Evolutionary conservation across 2,113 vertebrate species (phyloP).

Genomic region (Mobula birostris): DNA sequence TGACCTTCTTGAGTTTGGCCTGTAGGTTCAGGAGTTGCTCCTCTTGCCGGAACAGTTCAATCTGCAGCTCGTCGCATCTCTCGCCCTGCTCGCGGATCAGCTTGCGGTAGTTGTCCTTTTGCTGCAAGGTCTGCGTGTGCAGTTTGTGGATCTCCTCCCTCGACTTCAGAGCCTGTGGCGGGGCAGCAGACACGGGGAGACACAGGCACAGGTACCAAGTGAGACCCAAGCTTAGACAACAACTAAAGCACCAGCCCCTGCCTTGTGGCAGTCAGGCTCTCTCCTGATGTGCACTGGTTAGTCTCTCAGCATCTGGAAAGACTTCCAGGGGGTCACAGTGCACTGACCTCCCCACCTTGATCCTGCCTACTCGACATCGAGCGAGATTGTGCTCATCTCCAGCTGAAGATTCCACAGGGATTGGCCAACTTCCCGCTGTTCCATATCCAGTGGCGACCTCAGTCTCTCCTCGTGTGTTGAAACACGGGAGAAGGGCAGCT

Average conservation of each 20-base stretch:
- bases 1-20: constrained; percentile 58
- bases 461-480: too few species aligned
- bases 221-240: background rate
- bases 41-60: constrained; percentile 72
- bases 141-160: constrained; percentile 68
- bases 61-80: constrained; percentile 69
- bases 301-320: background rate
- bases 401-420: too few species aligned
- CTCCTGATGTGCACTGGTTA: too few species aligned
- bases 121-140: constrained; percentile 62
- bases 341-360: background rate
- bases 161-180: constrained; percentile 61
- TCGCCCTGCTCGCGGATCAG: constrained; percentile 70
- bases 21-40: constrained; percentile 63
- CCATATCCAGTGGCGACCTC: too few species aligned
- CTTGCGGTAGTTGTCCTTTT: constrained; percentile 77
- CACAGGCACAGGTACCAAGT: background rate
- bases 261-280: background rate
- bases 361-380: background rate
- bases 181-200: background rate
- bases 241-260: background rate
- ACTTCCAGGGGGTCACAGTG: background rate
- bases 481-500: too few species aligned
- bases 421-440: too few species aligned
- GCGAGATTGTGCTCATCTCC: background rate